phyloP scores from a whole-genome alignment of 2,888 invertebrate species.

The Acrobasis consociella region DNA sequence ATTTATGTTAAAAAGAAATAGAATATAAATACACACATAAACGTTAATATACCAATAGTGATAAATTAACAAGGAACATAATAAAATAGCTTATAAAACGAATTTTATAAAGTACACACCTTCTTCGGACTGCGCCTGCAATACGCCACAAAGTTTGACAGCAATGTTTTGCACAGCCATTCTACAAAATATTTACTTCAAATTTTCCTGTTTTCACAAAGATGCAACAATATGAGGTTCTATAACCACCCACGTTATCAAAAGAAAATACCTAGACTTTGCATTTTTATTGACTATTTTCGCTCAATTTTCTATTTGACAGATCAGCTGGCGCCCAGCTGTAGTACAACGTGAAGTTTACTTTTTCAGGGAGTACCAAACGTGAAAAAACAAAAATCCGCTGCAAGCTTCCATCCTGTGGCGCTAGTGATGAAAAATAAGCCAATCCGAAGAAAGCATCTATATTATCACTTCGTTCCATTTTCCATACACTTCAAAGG shows the following conservation, averaged over 20 bases:
- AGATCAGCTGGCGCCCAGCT: slow-evolving; percentile 79
- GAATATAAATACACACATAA: neutral
- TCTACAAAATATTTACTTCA: slow-evolving; percentile 34
- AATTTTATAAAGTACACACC: slow-evolving; percentile 57
- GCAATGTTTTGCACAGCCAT: slow-evolving; percentile 81
- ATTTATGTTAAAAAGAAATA: too few species aligned
- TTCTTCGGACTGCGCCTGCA: slow-evolving; percentile 72
- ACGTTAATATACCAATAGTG: neutral
- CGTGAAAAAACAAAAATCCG: slow-evolving; percentile 20
- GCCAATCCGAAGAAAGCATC: slow-evolving; percentile 60
- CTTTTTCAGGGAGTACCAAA: slow-evolving; percentile 31
- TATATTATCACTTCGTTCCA: slow-evolving; percentile 41
- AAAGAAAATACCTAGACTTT: slow-evolving; percentile 42
- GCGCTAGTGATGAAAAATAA: slow-evolving; percentile 38
- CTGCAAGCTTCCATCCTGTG: slow-evolving; percentile 38
- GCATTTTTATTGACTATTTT: slow-evolving; percentile 70
- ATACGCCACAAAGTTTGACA: slow-evolving; percentile 81
- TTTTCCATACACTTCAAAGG: slow-evolving; percentile 35
- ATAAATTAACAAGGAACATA: neutral
- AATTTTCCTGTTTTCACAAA: slow-evolving; percentile 48
- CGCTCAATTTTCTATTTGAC: slow-evolving; percentile 61
- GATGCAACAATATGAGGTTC: slow-evolving; percentile 40
- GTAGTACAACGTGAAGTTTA: slow-evolving; percentile 62
- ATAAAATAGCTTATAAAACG: neutral
- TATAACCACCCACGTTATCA: slow-evolving; percentile 56